phyloP scores from a whole-genome alignment of 2,113 vertebrate genomes.

The Pseudopodoces humilis region DNA sequence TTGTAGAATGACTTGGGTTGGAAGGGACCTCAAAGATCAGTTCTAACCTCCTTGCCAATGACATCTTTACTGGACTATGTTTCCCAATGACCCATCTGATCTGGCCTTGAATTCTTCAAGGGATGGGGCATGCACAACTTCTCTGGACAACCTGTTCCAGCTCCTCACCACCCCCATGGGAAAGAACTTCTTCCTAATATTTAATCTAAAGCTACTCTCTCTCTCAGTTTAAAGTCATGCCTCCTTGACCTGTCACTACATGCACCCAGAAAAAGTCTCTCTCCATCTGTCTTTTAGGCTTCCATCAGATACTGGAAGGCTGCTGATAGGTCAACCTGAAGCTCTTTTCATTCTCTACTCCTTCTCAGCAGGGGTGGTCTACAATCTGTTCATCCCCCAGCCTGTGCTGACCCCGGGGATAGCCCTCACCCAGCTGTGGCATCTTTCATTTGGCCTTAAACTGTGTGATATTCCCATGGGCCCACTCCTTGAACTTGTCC shows the following conservation, averaged over 20 bases:
- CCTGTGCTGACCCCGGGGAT: fast-evolving
- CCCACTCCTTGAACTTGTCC: not conserved
- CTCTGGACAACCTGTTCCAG: not conserved
- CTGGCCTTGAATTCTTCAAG: not conserved
- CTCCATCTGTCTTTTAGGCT: not conserved
- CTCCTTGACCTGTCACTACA: not conserved
- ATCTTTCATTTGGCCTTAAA: not conserved
- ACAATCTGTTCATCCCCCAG: not conserved
- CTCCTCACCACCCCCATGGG: fast-evolving
- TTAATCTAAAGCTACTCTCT: not conserved
- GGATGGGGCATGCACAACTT: not conserved
- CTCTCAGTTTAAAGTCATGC: not conserved
- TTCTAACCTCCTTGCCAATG: not conserved
- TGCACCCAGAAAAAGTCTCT: not conserved
- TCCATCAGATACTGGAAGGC: not conserved
- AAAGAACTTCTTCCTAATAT: not conserved
- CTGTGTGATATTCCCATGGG: not conserved
- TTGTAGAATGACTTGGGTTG: not conserved
- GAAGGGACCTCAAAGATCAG: not conserved
- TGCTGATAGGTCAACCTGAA: not conserved
- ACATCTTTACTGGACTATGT: not conserved
- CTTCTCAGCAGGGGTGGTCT: not conserved
- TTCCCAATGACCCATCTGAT: not conserved
- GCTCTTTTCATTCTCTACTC: not conserved
- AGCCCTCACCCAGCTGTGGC: not conserved